phyloP scores from a whole-genome alignment of 2,888 invertebrate genomes.

The Cerastoderma edule region DNA sequence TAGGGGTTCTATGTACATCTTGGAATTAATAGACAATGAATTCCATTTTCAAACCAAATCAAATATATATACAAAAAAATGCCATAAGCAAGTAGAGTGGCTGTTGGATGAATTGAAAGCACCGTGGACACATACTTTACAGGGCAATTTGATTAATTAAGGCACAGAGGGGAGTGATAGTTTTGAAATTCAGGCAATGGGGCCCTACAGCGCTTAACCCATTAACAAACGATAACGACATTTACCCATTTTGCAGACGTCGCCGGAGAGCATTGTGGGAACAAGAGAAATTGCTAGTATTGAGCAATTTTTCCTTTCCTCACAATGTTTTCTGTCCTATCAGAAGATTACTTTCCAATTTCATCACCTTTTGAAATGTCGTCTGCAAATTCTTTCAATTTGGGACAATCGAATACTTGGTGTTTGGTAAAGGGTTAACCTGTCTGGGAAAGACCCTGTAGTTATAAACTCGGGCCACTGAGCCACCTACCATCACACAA shows the following conservation, averaged over 20 bases:
- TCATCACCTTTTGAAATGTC: background rate
- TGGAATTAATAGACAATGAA: no score
- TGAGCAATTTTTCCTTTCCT: background rate
- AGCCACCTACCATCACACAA: conserved; percentile 75
- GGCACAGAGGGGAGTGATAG: no score
- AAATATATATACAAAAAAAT: no score
- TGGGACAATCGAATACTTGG: background rate
- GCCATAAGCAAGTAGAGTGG: no score
- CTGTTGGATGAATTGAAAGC: background rate
- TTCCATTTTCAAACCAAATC: no score
- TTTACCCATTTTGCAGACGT: background rate
- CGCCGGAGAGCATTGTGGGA: background rate
- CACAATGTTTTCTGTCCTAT: conserved; percentile 3
- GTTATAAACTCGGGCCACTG: background rate
- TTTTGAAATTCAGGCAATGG: no score
- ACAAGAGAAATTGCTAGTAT: background rate
- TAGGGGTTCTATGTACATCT: no score
- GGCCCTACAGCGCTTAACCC: no score
- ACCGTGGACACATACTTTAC: background rate
- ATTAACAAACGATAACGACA: no score
- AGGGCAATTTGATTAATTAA: no score
- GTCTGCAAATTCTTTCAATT: background rate
- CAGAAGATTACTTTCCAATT: background rate
- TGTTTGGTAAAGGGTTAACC: background rate
- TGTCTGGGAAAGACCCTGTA: background rate